Percentiles rank a stretch among this genome's conserved stretches.
Conservation (phyloP, 2,797 vertebrate genomes). For the Apodemus agrarius region DNA sequence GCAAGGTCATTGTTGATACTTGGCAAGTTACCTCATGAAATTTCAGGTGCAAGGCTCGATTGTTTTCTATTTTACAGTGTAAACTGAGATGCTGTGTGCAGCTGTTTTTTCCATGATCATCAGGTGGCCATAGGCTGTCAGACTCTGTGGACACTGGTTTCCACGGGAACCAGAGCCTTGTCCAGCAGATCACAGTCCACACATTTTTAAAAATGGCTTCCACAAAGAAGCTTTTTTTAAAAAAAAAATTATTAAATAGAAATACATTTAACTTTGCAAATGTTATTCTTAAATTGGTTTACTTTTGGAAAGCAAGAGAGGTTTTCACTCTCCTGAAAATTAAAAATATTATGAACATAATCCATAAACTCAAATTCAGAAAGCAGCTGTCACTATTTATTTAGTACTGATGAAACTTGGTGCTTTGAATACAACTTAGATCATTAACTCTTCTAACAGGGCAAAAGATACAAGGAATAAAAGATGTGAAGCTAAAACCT, state of each 20-base stretch:
- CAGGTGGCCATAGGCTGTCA: constrained; percentile 45
- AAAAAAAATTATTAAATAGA: not conserved
- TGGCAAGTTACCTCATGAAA: constrained; percentile 47
- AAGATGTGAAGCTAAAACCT: constrained; percentile 49
- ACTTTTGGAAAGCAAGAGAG: constrained; percentile 54
- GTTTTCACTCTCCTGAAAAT: constrained; percentile 62
- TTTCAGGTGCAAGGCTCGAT: constrained; percentile 56
- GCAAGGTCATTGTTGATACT: constrained; percentile 53
- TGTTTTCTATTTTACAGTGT: constrained; percentile 62
- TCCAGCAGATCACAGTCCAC: not conserved
- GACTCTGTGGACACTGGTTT: constrained; percentile 37
- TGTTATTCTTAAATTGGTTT: constrained; percentile 52
- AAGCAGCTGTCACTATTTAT: constrained; percentile 65
- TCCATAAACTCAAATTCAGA: constrained; percentile 22
- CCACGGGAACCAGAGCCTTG: constrained; percentile 65
- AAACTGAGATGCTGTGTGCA: constrained; percentile 58
- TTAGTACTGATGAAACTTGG: constrained; percentile 66
- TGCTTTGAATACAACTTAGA: constrained; percentile 54
- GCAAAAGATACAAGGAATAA: constrained; percentile 41
- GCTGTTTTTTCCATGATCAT: constrained; percentile 59
- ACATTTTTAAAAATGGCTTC: not conserved
- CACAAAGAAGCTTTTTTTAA: constrained; percentile 1
- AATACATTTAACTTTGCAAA: not conserved
- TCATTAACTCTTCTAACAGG: constrained; percentile 49
- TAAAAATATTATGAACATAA: constrained; percentile 50